Evolutionary conservation across 2,797 vertebrate species (phyloP).

Genomic region (Mastacembelus armatus): DNA sequence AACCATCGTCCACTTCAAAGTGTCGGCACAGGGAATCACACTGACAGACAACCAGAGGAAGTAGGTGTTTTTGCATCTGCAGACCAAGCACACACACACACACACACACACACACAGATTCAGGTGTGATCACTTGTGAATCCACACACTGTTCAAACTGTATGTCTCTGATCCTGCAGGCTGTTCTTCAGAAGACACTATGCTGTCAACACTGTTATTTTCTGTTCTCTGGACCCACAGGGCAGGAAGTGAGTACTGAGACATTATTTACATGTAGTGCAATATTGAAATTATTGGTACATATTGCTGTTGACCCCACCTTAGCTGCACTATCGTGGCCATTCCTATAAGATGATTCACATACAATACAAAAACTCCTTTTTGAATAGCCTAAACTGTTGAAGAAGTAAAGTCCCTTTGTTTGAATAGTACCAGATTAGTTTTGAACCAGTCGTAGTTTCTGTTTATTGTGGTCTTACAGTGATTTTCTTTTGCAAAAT

Average conservation of each 20-base stretch:
- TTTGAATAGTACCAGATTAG: no score
- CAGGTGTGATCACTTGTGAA: not conserved
- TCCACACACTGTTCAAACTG: not conserved
- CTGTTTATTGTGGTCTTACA: not conserved
- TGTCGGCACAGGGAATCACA: constrained; percentile 96
- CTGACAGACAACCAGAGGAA: constrained; percentile 98
- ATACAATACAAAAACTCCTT: no score
- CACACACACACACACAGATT: constrained; percentile 15
- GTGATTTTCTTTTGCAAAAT: not conserved
- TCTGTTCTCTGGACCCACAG: constrained; percentile 95
- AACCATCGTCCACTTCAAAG: constrained; percentile 97
- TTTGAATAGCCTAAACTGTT: not conserved
- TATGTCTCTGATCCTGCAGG: constrained; percentile 75
- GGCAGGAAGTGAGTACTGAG: constrained; percentile 92
- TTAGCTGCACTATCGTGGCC: no score
- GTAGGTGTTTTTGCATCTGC: constrained; percentile 79
- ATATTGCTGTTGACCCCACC: not conserved
- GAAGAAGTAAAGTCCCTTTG: no score
- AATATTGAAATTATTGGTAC: not conserved
- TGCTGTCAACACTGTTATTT: constrained; percentile 92
- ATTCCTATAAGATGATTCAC: no score
- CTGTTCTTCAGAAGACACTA: constrained; percentile 97
- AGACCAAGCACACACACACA: constrained; percentile 8
- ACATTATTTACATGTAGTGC: not conserved
- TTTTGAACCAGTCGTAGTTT: no score